phyloP scores from a whole-genome alignment of 1,140 invertebrate species.

The Leptopilina clavipes region DNA sequence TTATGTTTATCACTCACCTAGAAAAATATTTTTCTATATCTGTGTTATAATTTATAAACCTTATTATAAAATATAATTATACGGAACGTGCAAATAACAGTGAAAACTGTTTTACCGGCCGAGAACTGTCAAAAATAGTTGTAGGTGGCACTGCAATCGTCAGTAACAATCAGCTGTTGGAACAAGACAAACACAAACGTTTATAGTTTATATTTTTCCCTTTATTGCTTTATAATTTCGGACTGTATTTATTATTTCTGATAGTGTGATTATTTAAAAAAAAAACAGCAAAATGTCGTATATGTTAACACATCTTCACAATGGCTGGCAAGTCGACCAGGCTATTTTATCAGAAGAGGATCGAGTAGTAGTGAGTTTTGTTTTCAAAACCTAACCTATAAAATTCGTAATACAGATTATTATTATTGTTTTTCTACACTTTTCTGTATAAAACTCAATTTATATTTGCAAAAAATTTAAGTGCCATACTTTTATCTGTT shows the following conservation, averaged over 20 bases:
- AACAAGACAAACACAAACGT: neutral
- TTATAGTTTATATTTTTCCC: neutral
- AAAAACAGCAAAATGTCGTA: conserved; percentile 89
- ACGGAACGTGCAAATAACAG: neutral
- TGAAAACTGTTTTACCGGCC: neutral
- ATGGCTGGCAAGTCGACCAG: conserved; percentile 99
- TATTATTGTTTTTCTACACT: neutral
- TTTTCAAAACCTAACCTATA: conserved; percentile 41
- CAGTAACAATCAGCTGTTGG: neutral
- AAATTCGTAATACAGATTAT: neutral
- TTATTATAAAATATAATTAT: no score
- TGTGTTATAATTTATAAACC: no score
- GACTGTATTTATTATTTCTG: neutral
- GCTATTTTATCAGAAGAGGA: conserved; percentile 99
- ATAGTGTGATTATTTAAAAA: neutral
- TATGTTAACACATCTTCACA: conserved; percentile 98
- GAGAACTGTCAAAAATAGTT: neutral
- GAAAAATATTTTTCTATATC: neutral
- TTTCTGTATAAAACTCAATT: no score
- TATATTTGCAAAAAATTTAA: no score
- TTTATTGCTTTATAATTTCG: neutral
- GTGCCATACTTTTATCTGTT: no score
- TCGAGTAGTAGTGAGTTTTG: conserved; percentile 87
- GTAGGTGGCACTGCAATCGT: neutral
- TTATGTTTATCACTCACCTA: neutral